Percentiles rank a stretch among this genome's conserved stretches.
These are phyloP conservation scores for Podarcis muralis DNA, from an alignment of 2,113 vertebrate genomes.

Conservation along the genomic window DNA sequence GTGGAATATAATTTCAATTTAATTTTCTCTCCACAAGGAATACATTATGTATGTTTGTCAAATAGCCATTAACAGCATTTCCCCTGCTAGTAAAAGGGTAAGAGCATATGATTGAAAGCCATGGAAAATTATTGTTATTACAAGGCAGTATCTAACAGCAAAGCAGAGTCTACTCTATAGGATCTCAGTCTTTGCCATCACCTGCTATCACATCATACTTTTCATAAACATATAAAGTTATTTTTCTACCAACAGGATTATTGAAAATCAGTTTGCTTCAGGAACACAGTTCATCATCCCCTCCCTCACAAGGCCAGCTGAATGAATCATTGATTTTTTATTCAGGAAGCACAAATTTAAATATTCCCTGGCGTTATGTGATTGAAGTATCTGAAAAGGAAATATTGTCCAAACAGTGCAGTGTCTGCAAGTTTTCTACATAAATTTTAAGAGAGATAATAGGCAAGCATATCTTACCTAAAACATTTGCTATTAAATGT, in stretches of 20 bases:
- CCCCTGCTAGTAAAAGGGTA: neutral
- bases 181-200: neutral
- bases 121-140: neutral
- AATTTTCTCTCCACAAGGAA: neutral
- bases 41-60: neutral
- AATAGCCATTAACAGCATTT: neutral
- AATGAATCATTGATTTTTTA: constrained; percentile 31
- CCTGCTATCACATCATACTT: neutral
- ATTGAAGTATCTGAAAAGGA: constrained; percentile 28
- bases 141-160: neutral
- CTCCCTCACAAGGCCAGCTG: neutral
- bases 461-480: constrained; percentile 26
- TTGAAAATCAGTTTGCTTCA: constrained; percentile 25
- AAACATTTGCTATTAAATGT: neutral
- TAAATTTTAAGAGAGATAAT: constrained; percentile 12
- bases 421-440: constrained; percentile 21
- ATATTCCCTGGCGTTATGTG: constrained; percentile 19
- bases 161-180: neutral
- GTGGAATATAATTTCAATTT: neutral
- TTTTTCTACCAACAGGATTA: neutral
- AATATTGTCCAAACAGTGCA: constrained; percentile 6
- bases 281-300: neutral
- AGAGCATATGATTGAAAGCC: neutral
- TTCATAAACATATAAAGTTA: neutral
- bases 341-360: neutral